These are phyloP conservation scores for Aphelinus atriplicis DNA, from an alignment of 1,140 invertebrate species.

Conservation along the genomic window DNA sequence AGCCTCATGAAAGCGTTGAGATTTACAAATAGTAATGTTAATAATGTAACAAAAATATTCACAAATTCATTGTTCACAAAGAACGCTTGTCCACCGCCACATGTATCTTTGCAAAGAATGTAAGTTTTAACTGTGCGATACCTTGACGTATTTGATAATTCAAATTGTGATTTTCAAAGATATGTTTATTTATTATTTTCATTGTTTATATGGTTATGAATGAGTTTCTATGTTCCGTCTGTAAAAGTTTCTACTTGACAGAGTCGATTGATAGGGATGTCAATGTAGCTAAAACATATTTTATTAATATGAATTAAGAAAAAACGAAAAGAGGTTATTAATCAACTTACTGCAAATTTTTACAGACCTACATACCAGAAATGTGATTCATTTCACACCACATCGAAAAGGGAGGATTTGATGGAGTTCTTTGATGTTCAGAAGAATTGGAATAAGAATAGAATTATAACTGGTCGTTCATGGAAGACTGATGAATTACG, in stretches of 20 bases:
- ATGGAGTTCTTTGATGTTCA: constrained; percentile 95
- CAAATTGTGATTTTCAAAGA: too few relatives aligned
- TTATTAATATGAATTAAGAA: too few relatives aligned
- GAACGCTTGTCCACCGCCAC: constrained; percentile 3
- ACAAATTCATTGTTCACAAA: constrained; percentile 46
- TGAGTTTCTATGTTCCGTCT: too few relatives aligned
- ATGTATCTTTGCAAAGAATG: not conserved
- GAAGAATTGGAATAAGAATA: constrained; percentile 84
- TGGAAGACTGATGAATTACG: constrained; percentile 93
- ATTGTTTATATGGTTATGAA: too few relatives aligned
- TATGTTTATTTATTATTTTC: too few relatives aligned
- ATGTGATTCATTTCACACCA: constrained; percentile 59
- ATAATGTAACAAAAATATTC: constrained; percentile 52
- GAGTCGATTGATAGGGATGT: too few relatives aligned
- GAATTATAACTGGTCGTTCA: constrained; percentile 85
- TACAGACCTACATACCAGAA: constrained; percentile 9
- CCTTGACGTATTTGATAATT: too few relatives aligned
- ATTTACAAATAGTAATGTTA: constrained; percentile 40
- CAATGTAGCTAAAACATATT: too few relatives aligned
- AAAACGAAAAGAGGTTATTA: constrained; percentile 2
- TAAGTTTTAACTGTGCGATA: constrained; percentile 1
- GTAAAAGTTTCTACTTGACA: too few relatives aligned
- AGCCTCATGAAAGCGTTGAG: constrained; percentile 45
- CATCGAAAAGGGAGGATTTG: constrained; percentile 63
- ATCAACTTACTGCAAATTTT: not conserved